Conservation (phyloP, 2,797 vertebrate species). For the Hephaestus fuliginosus region DNA sequence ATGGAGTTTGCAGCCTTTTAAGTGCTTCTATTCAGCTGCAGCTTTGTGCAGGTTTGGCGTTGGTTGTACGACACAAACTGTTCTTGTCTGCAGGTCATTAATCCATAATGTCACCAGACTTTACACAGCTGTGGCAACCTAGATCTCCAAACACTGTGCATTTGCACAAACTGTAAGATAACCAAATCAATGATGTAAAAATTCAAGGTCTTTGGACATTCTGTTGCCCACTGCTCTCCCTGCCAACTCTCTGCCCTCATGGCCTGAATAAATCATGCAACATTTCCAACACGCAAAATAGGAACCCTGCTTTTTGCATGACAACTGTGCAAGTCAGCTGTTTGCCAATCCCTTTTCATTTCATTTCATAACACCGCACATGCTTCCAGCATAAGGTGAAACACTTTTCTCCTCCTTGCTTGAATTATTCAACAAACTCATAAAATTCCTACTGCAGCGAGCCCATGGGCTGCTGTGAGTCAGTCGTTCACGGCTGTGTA, state of each 20-base stretch:
- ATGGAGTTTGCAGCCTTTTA: not conserved
- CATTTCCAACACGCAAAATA: slow-evolving; percentile 13
- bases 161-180: slow-evolving; percentile 54
- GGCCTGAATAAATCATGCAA: slow-evolving; percentile 29
- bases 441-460: slow-evolving; percentile 39
- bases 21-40: slow-evolving; percentile 3
- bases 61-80: slow-evolving; percentile 18
- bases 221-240: slow-evolving; percentile 2
- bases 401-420: slow-evolving; percentile 27
- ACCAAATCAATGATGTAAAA: slow-evolving; percentile 51
- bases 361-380: slow-evolving; percentile 32
- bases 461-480: slow-evolving; percentile 35
- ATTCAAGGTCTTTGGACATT: slow-evolving; percentile 43
- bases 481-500: slow-evolving; percentile 38
- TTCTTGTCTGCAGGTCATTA: slow-evolving; percentile 15
- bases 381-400: slow-evolving; percentile 29
- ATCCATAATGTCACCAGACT: slow-evolving; percentile 49
- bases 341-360: slow-evolving; percentile 34
- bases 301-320: slow-evolving; percentile 16
- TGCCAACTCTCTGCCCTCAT: slow-evolving; percentile 2
- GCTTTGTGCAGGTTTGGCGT: slow-evolving; percentile 26
- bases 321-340: slow-evolving; percentile 36
- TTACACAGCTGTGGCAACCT: slow-evolving; percentile 63
- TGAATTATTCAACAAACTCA: slow-evolving; percentile 47
- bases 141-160: slow-evolving; percentile 28